Evolutionary conservation across 2,113 vertebrate genomes (phyloP).

Genomic region (Catharus minimus): DNA sequence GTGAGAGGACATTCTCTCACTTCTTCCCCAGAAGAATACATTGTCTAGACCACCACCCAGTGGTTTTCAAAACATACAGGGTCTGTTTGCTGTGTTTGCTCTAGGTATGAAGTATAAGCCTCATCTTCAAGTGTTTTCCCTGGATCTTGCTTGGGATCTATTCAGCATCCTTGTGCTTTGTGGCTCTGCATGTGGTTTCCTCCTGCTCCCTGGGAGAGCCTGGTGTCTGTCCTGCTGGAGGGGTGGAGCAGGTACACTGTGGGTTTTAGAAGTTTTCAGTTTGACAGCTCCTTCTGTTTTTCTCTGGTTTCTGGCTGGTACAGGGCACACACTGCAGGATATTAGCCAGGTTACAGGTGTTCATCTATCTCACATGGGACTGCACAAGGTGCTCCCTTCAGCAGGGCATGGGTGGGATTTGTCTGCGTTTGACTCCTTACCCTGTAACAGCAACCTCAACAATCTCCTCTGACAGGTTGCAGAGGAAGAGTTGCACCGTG

Average conservation of each 20-base stretch:
- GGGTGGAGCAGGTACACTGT: neutral
- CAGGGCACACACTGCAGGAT: too few species aligned
- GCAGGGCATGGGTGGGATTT: neutral
- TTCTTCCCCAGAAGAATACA: neutral
- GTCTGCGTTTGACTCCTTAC: neutral
- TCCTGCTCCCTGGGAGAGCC: neutral
- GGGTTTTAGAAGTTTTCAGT: neutral
- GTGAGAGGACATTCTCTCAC: neutral
- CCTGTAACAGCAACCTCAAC: neutral
- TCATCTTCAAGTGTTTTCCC: neutral
- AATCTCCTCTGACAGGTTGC: neutral
- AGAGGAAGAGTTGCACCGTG: neutral
- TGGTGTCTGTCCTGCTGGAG: rapidly evolving
- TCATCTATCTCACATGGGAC: neutral
- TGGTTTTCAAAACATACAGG: rapidly evolving
- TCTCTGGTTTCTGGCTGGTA: neutral
- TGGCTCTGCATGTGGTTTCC: neutral
- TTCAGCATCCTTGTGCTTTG: neutral
- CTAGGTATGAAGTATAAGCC: neutral
- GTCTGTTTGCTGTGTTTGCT: neutral
- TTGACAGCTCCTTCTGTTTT: neutral
- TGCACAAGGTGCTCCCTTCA: rapidly evolving
- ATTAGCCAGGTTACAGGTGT: neutral
- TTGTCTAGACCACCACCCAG: neutral
- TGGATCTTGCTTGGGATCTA: neutral